These are phyloP conservation scores for Anaspis maculata DNA, from an alignment of 2,888 invertebrate species.

Conservation along the genomic window DNA sequence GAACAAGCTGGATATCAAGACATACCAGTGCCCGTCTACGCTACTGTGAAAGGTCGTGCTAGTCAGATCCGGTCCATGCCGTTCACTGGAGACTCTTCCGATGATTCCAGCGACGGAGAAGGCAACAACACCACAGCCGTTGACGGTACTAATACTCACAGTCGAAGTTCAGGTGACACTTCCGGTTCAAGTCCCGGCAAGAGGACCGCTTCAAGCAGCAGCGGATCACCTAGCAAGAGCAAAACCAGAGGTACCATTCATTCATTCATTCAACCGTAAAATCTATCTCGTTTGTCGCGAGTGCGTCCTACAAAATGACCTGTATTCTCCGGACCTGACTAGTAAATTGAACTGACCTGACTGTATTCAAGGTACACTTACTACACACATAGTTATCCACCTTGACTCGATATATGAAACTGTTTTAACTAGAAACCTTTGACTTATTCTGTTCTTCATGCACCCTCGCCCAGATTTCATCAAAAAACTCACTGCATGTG, in stretches of 20 bases:
- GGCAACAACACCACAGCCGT: constrained; percentile 45
- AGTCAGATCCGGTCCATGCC: constrained; percentile 95
- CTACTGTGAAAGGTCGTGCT: constrained; percentile 92
- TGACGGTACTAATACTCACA: constrained; percentile 56
- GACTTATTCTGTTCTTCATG: too few relatives aligned
- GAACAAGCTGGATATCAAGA: constrained; percentile 73
- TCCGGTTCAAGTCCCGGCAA: constrained; percentile 80
- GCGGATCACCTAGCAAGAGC: constrained; percentile 72
- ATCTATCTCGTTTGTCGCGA: neutral
- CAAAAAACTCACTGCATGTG: too few relatives aligned
- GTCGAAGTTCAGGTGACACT: constrained; percentile 79
- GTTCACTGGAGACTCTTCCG: constrained; percentile 89
- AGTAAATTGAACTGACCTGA: too few relatives aligned
- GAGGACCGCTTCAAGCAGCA: constrained; percentile 55
- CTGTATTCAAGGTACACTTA: too few relatives aligned
- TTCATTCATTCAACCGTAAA: neutral
- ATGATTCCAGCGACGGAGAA: constrained; percentile 91
- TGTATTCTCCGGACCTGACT: too few relatives aligned
- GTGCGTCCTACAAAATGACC: too few relatives aligned
- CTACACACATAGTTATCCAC: too few relatives aligned
- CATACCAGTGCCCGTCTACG: constrained; percentile 90
- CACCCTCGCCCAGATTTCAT: too few relatives aligned
- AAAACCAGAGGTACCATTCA: constrained; percentile 72
- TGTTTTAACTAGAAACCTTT: too few relatives aligned
- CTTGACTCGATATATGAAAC: too few relatives aligned